phyloP scores from a whole-genome alignment of 1,140 invertebrate genomes.

The Drosophila biarmipes region DNA sequence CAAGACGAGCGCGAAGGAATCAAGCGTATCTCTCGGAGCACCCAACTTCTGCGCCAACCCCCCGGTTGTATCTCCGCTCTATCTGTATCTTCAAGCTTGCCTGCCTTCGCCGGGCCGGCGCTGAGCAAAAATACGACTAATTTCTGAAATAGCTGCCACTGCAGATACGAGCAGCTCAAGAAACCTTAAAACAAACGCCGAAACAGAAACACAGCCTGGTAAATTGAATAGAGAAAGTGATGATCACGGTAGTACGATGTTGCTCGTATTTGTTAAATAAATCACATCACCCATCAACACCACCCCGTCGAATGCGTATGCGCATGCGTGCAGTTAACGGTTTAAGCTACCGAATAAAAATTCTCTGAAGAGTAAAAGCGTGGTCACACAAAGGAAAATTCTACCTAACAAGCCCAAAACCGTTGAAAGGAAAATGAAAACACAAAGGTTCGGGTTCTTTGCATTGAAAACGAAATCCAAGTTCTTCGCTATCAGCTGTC shows the following conservation, averaged over 20 bases:
- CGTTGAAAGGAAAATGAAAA: conserved; percentile 36
- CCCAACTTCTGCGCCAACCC: conserved; percentile 31
- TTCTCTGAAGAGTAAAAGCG: conserved; percentile 49
- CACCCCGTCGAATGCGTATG: conserved; percentile 3
- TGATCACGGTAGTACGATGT: conserved; percentile 64
- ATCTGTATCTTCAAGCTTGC: conserved; percentile 77
- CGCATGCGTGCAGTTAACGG: conserved; percentile 21
- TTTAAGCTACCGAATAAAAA: conserved; percentile 25
- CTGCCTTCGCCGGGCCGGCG: conserved; percentile 37
- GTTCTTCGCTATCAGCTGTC: conserved; percentile 25
- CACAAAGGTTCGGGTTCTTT: neutral
- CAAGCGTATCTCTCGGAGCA: conserved; percentile 68
- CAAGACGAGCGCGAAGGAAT: conserved; percentile 73
- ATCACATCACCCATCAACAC: conserved; percentile 52
- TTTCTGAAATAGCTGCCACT: conserved; percentile 69
- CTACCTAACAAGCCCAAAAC: conserved; percentile 7
- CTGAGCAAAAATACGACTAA: conserved; percentile 62
- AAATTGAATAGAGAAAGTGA: conserved; percentile 77
- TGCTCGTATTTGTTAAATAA: conserved; percentile 76
- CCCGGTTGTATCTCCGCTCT: conserved; percentile 38
- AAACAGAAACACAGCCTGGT: conserved; percentile 40
- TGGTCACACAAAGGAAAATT: conserved; percentile 27
- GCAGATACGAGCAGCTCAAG: conserved; percentile 22
- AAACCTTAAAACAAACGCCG: conserved; percentile 47
- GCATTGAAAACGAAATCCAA: conserved; percentile 4